Evolutionary conservation across 30 jellyfish, hydroid and myxozoan genomes (phyloP).

Genomic region (Nemopilema nomurai): DNA sequence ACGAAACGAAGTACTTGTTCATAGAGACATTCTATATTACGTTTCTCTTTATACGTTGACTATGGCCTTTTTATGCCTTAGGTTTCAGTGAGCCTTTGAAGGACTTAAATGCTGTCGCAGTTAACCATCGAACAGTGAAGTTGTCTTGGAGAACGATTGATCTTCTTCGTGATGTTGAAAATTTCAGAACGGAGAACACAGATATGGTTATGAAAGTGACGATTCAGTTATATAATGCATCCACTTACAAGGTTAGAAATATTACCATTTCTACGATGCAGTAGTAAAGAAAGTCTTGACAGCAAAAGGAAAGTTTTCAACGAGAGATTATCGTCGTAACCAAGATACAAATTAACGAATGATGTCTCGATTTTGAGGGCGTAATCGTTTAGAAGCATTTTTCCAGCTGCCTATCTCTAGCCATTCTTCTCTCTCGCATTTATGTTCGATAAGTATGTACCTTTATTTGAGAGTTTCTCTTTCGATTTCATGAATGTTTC

Average conservation of each 20-base stretch:
- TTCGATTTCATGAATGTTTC: not conserved
- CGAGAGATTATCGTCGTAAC: too few relatives aligned
- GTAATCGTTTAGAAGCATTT: too few relatives aligned
- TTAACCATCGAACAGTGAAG: conserved; percentile 33
- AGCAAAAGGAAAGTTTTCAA: too few relatives aligned
- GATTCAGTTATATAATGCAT: not conserved
- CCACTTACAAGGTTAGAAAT: conserved; percentile 12
- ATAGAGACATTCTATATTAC: too few relatives aligned
- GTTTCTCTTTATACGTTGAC: not conserved
- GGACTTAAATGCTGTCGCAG: conserved; percentile 18
- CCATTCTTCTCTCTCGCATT: too few relatives aligned
- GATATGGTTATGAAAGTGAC: conserved; percentile 9
- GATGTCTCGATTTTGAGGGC: too few relatives aligned
- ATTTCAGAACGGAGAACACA: conserved; percentile 24
- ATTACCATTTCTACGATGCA: not conserved
- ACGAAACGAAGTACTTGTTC: too few relatives aligned
- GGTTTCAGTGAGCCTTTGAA: conserved; percentile 27
- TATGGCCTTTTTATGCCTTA: not conserved
- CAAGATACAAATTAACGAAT: too few relatives aligned
- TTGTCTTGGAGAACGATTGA: conserved; percentile 40
- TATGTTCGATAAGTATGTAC: too few relatives aligned
- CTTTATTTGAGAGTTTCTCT: too few relatives aligned
- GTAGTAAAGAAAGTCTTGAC: too few relatives aligned
- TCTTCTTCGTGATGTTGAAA: conserved; percentile 31
- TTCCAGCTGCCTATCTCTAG: too few relatives aligned